A percentile compares a stretch with the other conserved stretches of the same genome.
Conservation (phyloP, 64 coral and sea anemone species). For the Actinia tenebrosa region DNA sequence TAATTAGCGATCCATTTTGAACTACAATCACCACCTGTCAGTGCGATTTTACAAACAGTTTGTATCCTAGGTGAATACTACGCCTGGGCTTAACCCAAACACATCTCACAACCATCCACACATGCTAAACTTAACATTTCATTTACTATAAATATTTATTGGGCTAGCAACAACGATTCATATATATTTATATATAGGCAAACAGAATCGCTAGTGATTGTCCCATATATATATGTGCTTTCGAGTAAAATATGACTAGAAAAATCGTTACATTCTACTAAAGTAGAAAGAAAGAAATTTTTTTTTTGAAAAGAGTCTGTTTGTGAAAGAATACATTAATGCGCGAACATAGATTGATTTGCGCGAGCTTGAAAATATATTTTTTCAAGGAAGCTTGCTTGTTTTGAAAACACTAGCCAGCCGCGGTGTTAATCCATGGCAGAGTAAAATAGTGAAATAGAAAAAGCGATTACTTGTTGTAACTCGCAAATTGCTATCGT, state of each 20-base stretch:
- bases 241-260: too few species aligned
- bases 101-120: background rate
- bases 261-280: too few species aligned
- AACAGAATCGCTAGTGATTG: too few species aligned
- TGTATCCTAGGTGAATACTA: background rate
- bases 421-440: background rate
- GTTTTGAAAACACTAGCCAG: background rate
- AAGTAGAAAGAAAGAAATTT: too few species aligned
- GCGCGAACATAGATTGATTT: too few species aligned
- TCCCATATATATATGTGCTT: background rate
- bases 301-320: too few species aligned
- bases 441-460: background rate
- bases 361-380: background rate
- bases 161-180: background rate
- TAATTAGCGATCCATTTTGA: conserved; percentile 1
- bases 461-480: background rate
- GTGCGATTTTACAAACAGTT: background rate
- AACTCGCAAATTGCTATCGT: background rate
- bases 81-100: background rate
- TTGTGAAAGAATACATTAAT: too few species aligned
- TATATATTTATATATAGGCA: too few species aligned
- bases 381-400: background rate
- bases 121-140: too few species aligned
- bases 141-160: background rate
- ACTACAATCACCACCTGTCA: background rate